Evolutionary conservation across 2,888 invertebrate genomes (phyloP), one percentile per base, ranked within the genome.

Genomic region (Deladenus siricidicola): DNA sequence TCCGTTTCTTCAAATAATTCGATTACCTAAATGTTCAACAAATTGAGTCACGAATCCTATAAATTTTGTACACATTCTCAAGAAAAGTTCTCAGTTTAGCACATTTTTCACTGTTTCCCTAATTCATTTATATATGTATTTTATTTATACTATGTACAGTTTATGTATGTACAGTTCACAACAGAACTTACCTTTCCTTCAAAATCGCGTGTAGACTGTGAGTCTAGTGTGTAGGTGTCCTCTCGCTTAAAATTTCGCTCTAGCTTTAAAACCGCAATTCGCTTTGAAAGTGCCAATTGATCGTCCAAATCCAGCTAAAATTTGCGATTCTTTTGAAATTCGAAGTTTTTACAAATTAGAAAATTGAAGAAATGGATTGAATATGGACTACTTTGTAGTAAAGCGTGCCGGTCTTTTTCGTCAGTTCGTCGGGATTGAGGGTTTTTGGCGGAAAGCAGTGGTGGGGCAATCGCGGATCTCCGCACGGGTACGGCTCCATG

Each of bases 391-490:
- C 91, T 83, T 86, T 83, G 80, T 88, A 90, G 81, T 90, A 88
- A 81, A 90, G 87, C 10, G 92, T 90, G 19, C 92, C 90, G 39
- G 89, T 87, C 78, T 84, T 82, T 67, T 82, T 85, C 58, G 70
- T 71, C 55, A 94, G 82, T 62, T 88, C 85, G 0, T 86, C 84
- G 0, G 89, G 71, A 1, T 84, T 81, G 24, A 93, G 69, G 71
- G 84, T 87, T 76, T 86, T 81, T 1, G 88, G 87, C 1, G 92
- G 92, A 71, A 84, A 84, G 56, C 84, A 84, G 71, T 90, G 89
- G 78, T 92, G 90, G 75, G 89, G 87, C 67, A 86, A 79, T 30
- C 89, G 85, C 81, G 90, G 90, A 80, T 93, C 90, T n/a, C 73
- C 77, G 19, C 68, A 70, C 62, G 83, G 82, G 44, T 84, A 83